Conservation (phyloP, 2,797 vertebrate genomes). For the Onychomys arenicola region DNA sequence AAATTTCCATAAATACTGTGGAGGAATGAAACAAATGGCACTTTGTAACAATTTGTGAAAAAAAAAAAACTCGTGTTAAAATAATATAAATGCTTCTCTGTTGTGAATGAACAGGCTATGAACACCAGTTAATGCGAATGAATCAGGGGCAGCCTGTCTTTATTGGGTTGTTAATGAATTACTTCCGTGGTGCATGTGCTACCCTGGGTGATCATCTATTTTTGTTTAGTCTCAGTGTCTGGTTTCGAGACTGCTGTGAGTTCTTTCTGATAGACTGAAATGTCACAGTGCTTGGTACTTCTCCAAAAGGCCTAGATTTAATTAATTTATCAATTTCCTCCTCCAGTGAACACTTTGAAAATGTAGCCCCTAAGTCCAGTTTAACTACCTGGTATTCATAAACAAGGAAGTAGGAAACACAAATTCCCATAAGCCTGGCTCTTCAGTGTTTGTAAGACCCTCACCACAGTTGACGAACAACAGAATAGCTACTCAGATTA, state of each 20-base stretch:
- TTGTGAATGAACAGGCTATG: background rate
- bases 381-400: constrained; percentile 14
- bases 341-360: constrained; percentile 4
- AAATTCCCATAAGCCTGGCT: background rate
- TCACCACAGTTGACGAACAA: background rate
- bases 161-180: background rate
- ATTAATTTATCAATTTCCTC: background rate
- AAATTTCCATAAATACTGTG: background rate
- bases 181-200: background rate
- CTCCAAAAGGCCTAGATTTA: background rate
- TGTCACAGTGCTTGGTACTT: background rate
- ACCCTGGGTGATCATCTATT: background rate
- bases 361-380: background rate
- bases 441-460: constrained; percentile 28
- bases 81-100: background rate
- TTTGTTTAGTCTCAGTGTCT: background rate
- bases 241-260: background rate
- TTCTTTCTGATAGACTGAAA: background rate
- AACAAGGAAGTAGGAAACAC: background rate
- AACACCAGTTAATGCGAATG: background rate
- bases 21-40: background rate
- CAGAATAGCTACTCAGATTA: background rate
- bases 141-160: background rate
- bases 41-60: background rate
- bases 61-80: background rate